Evolutionary conservation across 2,113 vertebrate genomes (phyloP).

Genomic region (Corydoras maculifer): DNA sequence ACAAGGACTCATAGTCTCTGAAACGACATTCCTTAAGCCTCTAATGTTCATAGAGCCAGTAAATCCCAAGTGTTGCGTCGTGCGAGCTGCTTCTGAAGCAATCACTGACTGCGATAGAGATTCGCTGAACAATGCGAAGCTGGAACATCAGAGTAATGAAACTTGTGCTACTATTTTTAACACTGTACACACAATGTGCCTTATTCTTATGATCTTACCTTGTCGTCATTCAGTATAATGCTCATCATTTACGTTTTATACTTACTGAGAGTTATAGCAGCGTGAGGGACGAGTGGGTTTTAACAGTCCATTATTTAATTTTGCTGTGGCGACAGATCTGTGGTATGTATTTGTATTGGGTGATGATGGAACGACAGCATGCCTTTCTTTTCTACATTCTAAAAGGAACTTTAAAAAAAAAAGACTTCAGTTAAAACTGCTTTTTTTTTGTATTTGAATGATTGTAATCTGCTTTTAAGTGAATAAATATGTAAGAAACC

Average conservation of each 20-base stretch:
- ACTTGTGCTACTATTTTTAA: slow-evolving; percentile 39
- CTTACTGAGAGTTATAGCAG: slow-evolving; percentile 41
- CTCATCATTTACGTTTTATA: slow-evolving; percentile 57
- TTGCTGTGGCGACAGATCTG: slow-evolving; percentile 54
- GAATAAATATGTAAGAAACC: slow-evolving; percentile 72
- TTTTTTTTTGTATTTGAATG: slow-evolving; percentile 53
- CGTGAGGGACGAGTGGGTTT: slow-evolving; percentile 46
- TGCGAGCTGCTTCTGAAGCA: neutral
- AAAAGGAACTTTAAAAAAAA: slow-evolving; percentile 27
- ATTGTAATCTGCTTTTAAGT: slow-evolving; percentile 70
- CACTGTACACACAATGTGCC: slow-evolving; percentile 55
- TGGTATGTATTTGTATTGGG: slow-evolving; percentile 52
- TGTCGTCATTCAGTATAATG: slow-evolving; percentile 41
- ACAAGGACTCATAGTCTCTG: slow-evolving; percentile 13
- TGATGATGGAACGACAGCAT: slow-evolving; percentile 50
- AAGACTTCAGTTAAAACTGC: slow-evolving; percentile 55
- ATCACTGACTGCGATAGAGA: slow-evolving; percentile 5
- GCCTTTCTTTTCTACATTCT: slow-evolving; percentile 17
- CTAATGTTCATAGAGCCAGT: slow-evolving; percentile 33
- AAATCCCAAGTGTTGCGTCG: neutral
- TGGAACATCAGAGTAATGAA: neutral
- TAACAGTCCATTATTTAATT: slow-evolving; percentile 61
- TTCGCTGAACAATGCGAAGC: slow-evolving; percentile 9
- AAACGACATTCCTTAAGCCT: slow-evolving; percentile 29
- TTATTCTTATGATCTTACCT: slow-evolving; percentile 54